A percentile compares a stretch with the other conserved stretches of the same genome.
These are phyloP conservation scores for Strigops habroptila DNA, from an alignment of 2,113 vertebrate genomes.

Conservation along the genomic window DNA sequence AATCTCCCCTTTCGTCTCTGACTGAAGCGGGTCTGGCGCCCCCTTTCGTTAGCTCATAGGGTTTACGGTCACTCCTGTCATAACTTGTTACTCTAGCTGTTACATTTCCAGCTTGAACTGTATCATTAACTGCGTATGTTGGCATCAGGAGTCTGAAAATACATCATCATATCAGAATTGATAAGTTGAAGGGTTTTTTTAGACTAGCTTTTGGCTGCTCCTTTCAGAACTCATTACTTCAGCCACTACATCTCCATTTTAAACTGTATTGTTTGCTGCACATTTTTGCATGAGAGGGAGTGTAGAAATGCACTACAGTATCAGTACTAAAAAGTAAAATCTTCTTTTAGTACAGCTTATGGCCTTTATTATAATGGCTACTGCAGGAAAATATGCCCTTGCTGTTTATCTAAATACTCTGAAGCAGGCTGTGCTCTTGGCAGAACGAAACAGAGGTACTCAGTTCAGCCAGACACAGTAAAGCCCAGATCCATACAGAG, in stretches of 20 bases:
- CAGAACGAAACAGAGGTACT: background rate
- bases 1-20: background rate
- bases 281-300: background rate
- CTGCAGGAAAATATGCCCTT: background rate
- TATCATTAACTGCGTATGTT: background rate
- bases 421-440: background rate
- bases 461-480: background rate
- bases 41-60: background rate
- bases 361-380: fast-evolving
- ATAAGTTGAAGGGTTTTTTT: background rate
- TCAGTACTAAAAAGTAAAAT: background rate
- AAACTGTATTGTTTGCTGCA: background rate
- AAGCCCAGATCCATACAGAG: background rate
- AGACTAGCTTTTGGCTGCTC: background rate
- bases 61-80: background rate
- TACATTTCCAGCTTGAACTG: background rate
- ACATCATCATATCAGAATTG: background rate
- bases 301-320: background rate
- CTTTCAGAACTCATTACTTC: background rate
- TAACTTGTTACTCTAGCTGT: background rate
- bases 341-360: background rate
- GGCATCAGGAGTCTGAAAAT: background rate
- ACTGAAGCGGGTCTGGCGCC: background rate
- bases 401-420: background rate
- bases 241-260: background rate